Evolutionary conservation across 1,140 invertebrate genomes (phyloP), one percentile per base, ranked within the genome.

Genomic region (Wiebesia pumilae): DNA sequence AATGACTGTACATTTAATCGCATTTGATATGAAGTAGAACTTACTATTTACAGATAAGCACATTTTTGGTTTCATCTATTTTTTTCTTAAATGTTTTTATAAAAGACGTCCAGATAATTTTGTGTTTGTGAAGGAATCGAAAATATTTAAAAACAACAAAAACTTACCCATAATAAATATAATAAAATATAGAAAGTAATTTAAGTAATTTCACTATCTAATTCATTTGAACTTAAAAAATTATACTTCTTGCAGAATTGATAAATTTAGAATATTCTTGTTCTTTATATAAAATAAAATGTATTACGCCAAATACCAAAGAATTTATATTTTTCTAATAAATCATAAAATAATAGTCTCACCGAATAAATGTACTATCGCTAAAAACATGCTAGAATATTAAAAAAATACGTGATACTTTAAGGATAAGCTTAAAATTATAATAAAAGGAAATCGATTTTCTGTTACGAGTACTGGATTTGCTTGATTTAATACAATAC

Each of bases 1-100:
- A 87, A 87, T 87, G 77, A 81, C 82, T 87, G 69, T 87, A 87
- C 79, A 88, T 69, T 81, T 27, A 80, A 83, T 81, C 35, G 35
- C 24, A 81, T 58, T 85, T 43, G 85, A 86, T 85, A 89, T 89
- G 69, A 87, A 85, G 88, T 88, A 85, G 81, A 88, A 73, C 78
- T 81, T 83, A 83, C 86, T 87, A 87, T 84, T 83, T 84, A 84
- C 86, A 83, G 73, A 87, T 35, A 47, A 83, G 40, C 43, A 81
- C 35, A 30, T 85, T 80, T 80, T 86, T 81, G 54, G 40, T 81
- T 71, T 67, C 12, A 67, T n/a, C 19, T 84, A 1, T 47, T 75
- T 84, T 79, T 24, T 67, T n/a, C 33, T 65, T 77, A 77, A 81
- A 86, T 81, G 71, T 81, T 40, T 47, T 75, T 86, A 81, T 65